A percentile compares a stretch with the other conserved stretches of the same genome.
Conservation (phyloP, 2,797 vertebrate genomes). For the Garrulus glandarius region DNA sequence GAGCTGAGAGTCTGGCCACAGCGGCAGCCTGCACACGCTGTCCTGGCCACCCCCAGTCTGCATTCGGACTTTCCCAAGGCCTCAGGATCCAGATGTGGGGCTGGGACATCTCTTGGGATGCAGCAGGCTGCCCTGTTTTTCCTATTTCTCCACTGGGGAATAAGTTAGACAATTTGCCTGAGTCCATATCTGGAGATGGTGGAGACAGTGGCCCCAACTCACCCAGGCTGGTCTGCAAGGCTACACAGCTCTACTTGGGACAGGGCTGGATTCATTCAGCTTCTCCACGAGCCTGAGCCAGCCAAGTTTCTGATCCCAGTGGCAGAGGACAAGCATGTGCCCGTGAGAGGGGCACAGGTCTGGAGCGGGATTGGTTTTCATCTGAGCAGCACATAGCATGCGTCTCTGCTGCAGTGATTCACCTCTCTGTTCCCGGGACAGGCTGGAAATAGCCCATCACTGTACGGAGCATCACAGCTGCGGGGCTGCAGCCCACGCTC, state of each 20-base stretch:
- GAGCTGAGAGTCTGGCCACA: not conserved
- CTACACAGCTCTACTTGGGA: not conserved
- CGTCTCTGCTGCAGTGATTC: slow-evolving; percentile 35
- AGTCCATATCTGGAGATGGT: not conserved
- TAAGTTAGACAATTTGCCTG: not conserved
- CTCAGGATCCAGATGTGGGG: not conserved
- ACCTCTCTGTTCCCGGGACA: not conserved
- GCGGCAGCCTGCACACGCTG: fast-evolving
- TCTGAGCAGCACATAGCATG: slow-evolving; percentile 62
- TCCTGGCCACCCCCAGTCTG: not conserved
- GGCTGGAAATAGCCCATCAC: slow-evolving; percentile 69
- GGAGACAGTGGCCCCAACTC: fast-evolving
- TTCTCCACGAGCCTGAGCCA: not conserved
- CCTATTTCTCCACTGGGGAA: not conserved
- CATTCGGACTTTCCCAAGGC: not conserved
- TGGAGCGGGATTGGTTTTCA: slow-evolving; percentile 63
- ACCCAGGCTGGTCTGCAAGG: not conserved
- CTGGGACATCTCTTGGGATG: not conserved
- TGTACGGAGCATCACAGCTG: not conserved
- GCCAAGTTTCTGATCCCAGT: not conserved
- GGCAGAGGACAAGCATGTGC: not conserved
- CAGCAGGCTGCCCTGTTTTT: not conserved
- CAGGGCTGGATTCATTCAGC: slow-evolving; percentile 32
- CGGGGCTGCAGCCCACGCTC: not conserved
- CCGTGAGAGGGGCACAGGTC: not conserved